Evolutionary conservation across 2,888 invertebrate genomes (phyloP).

Genomic region (Agrotis segetum): DNA sequence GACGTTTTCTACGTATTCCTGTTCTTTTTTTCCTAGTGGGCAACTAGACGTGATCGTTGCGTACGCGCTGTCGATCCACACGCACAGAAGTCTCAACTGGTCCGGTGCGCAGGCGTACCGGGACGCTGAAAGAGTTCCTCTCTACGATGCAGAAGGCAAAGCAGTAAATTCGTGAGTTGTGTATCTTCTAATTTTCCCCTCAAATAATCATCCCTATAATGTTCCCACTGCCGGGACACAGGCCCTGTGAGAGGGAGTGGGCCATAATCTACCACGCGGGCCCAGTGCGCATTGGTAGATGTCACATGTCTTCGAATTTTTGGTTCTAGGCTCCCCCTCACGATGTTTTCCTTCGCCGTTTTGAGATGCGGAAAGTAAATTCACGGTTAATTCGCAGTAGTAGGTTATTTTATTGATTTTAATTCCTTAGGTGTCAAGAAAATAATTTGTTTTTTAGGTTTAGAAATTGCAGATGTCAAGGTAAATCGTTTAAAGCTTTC

Average conservation of each 20-base stretch:
- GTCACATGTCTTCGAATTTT: no score
- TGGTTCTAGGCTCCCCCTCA: no score
- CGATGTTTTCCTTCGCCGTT: no score
- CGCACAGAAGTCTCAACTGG: constrained; percentile 50
- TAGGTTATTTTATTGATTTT: constrained; percentile 1
- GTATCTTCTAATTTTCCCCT: no score
- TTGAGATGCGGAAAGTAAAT: no score
- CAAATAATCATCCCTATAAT: no score
- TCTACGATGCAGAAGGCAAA: constrained; percentile 9
- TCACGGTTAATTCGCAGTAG: no score
- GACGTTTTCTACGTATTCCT: neutral
- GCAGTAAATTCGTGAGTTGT: constrained; percentile 47
- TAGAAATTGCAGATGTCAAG: no score
- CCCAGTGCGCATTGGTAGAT: no score
- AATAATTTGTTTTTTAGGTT: neutral
- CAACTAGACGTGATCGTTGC: constrained; percentile 55
- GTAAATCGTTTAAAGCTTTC: neutral
- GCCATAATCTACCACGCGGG: no score
- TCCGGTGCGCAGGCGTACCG: constrained; percentile 50
- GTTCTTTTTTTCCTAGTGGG: constrained; percentile 33
- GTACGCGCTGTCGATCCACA: constrained; percentile 56
- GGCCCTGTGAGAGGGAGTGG: no score
- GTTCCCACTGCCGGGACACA: no score
- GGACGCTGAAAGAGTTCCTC: constrained; percentile 22
- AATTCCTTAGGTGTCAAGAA: neutral